Conservation (phyloP, 2,888 invertebrate species). For the Ichneumoninae sp. region DNA sequence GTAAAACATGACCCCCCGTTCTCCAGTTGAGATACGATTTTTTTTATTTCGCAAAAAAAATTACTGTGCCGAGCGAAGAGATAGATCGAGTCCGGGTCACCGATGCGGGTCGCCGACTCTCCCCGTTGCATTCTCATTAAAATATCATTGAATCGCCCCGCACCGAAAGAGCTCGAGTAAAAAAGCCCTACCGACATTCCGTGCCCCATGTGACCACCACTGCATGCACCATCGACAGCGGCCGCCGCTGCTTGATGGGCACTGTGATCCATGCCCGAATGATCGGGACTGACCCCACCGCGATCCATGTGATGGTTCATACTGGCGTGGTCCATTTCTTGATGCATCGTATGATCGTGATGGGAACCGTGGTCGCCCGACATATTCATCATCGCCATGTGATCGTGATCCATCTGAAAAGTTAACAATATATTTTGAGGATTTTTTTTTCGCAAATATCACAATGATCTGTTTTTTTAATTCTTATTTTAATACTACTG, state of each 20-base stretch:
- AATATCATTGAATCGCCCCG: conserved; percentile 25
- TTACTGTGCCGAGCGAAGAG: not conserved
- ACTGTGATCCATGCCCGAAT: conserved; percentile 67
- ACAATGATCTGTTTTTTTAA: not conserved
- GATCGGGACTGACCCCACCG: conserved; percentile 58
- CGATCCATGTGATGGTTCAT: conserved; percentile 72
- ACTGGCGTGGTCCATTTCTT: conserved; percentile 67
- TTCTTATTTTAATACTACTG: too few relatives aligned
- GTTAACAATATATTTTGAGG: not conserved
- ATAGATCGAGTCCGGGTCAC: conserved; percentile 17
- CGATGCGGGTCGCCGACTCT: conserved; percentile 20
- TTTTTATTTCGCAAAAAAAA: not conserved
- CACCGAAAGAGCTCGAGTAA: conserved; percentile 10
- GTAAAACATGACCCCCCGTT: not conserved
- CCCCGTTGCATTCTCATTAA: conserved; percentile 21
- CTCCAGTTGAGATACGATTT: not conserved
- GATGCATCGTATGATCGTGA: conserved; percentile 68
- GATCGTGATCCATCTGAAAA: conserved; percentile 76
- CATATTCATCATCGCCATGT: conserved; percentile 72
- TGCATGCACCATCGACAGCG: conserved; percentile 50
- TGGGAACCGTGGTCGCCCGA: conserved; percentile 69
- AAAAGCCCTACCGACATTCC: conserved; percentile 79
- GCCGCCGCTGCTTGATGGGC: conserved; percentile 51
- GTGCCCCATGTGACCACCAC: conserved; percentile 71
- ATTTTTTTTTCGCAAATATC: not conserved